Percentiles rank a stretch among this genome's conserved stretches.
phyloP scores from a whole-genome alignment of 2,113 vertebrate species.

The Gopherus evgoodei region DNA sequence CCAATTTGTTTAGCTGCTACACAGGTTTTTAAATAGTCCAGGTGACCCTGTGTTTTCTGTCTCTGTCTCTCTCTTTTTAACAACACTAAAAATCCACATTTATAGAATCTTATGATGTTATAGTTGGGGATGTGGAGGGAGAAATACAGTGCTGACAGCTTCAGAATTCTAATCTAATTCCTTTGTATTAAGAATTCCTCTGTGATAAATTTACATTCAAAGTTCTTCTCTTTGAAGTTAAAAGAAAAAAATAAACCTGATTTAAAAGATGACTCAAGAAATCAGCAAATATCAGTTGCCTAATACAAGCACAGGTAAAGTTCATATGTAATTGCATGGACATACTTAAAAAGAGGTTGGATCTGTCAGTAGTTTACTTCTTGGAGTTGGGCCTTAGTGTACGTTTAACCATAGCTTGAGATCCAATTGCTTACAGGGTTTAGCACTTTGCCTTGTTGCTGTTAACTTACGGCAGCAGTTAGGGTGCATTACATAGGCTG shows the following conservation, averaged over 20 bases:
- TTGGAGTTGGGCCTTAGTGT: neutral
- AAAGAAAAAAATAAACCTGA: neutral
- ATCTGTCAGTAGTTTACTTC: neutral
- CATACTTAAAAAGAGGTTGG: neutral
- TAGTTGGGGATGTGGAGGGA: neutral
- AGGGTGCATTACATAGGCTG: neutral
- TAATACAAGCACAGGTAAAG: neutral
- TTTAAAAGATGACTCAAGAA: neutral
- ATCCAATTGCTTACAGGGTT: fast-evolving
- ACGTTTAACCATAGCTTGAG: neutral
- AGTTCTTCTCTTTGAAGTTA: neutral
- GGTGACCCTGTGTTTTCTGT: fast-evolving
- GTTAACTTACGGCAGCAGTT: neutral
- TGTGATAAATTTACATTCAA: neutral
- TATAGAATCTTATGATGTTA: fast-evolving
- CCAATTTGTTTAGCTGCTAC: neutral
- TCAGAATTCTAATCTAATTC: neutral
- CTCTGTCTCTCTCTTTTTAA: neutral
- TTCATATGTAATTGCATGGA: neutral
- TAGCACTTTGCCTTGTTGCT: neutral
- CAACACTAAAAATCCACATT: fast-evolving
- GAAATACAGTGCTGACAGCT: neutral
- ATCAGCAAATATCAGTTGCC: neutral
- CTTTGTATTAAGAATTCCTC: fast-evolving
- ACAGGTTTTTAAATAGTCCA: neutral